A percentile compares a stretch with the other conserved stretches of the same genome.
These are phyloP conservation scores for Trematomus bernacchii DNA, from an alignment of 2,797 vertebrate genomes.

Conservation along the genomic window DNA sequence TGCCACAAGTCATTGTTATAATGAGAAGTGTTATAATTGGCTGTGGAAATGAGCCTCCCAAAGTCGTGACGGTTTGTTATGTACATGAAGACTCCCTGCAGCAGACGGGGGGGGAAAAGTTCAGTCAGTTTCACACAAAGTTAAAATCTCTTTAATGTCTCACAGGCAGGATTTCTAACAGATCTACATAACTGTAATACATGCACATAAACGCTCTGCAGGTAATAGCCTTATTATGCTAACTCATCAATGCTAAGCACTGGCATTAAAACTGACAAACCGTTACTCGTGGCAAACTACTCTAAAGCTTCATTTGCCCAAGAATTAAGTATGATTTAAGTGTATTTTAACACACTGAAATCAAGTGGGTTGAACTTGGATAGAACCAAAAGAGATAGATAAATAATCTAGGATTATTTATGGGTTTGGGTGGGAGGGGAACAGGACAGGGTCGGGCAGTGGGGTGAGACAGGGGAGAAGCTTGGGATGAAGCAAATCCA, in stretches of 20 bases:
- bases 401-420: slow-evolving; percentile 85
- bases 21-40: slow-evolving; percentile 96
- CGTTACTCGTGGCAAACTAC: slow-evolving; percentile 41
- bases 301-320: slow-evolving; percentile 54
- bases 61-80: slow-evolving; percentile 97
- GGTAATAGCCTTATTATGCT: slow-evolving; percentile 1
- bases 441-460: slow-evolving; percentile 49
- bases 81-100: slow-evolving; percentile 98
- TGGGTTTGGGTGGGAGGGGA: slow-evolving; percentile 55
- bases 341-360: slow-evolving; percentile 66
- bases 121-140: slow-evolving; percentile 59
- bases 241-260: slow-evolving; percentile 37
- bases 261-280: slow-evolving; percentile 30
- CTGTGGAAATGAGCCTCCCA: slow-evolving; percentile 95
- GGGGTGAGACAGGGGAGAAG: slow-evolving; percentile 54
- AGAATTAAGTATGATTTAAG: slow-evolving; percentile 60
- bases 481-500: slow-evolving; percentile 73
- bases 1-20: slow-evolving; percentile 98
- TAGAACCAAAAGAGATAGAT: slow-evolving; percentile 57
- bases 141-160: slow-evolving; percentile 30
- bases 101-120: slow-evolving; percentile 56
- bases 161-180: slow-evolving; percentile 16
- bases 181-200: slow-evolving; percentile 25
- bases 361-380: slow-evolving; percentile 38
- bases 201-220: slow-evolving; percentile 28